A percentile compares a stretch with the other conserved stretches of the same genome.
Conservation (phyloP, 2,113 vertebrate genomes). For the Etia nguti region DNA sequence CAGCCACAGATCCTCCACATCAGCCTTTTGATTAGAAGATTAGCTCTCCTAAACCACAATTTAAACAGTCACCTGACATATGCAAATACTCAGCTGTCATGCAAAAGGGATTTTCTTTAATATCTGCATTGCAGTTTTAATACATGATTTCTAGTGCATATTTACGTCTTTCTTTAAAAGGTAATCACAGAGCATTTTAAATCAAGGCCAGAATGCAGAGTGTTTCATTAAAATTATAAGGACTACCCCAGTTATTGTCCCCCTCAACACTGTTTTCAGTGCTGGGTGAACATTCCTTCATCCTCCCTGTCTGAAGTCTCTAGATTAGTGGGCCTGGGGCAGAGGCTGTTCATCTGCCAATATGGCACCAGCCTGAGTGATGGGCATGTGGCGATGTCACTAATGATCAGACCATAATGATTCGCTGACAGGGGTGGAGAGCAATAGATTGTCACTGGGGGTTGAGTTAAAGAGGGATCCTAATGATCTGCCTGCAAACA, state of each 20-base stretch:
- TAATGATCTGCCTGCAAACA: conserved; percentile 69
- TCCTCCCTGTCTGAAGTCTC: conserved; percentile 60
- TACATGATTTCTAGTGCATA: not conserved
- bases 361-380: conserved; percentile 70
- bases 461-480: conserved; percentile 66
- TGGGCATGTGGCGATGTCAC: conserved; percentile 71
- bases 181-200: not conserved
- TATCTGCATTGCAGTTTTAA: not conserved
- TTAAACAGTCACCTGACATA: not conserved
- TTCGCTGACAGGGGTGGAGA: conserved; percentile 74
- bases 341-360: conserved; percentile 70
- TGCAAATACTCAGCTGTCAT: not conserved
- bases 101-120: fast-evolving
- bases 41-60: not conserved
- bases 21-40: not conserved
- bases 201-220: not conserved
- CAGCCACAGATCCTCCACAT: not conserved
- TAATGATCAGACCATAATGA: conserved; percentile 78
- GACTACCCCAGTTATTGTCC: not conserved
- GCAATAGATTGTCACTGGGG: conserved; percentile 71
- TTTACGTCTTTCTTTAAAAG: not conserved
- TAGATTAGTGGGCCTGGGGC: conserved; percentile 66
- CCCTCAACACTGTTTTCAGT: not conserved
- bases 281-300: conserved; percentile 59
- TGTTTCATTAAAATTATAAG: not conserved